Percentiles rank a stretch among this genome's conserved stretches.
These are phyloP conservation scores for Nyctibius bracteatus DNA, from an alignment of 2,113 vertebrate genomes.

Conservation along the genomic window DNA sequence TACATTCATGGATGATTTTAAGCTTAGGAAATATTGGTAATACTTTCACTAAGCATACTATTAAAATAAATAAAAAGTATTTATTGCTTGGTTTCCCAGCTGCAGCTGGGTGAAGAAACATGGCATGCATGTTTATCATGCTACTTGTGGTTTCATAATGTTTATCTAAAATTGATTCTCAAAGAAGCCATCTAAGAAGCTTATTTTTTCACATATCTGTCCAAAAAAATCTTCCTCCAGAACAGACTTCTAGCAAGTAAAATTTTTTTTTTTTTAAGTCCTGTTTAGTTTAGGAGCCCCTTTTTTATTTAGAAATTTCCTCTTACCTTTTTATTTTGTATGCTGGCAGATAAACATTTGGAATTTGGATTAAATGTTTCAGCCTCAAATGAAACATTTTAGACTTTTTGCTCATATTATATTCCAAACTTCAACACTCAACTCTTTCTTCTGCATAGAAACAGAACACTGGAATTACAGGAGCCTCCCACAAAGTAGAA, in stretches of 20 bases:
- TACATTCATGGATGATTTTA: constrained; percentile 71
- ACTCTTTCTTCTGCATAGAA: neutral
- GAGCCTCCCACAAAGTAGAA: neutral
- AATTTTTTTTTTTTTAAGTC: neutral
- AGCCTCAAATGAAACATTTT: neutral
- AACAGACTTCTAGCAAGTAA: constrained; percentile 2
- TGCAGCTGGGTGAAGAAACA: constrained; percentile 62
- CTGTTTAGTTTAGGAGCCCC: neutral
- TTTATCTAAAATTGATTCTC: constrained; percentile 64
- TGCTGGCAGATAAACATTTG: neutral
- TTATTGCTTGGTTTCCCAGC: constrained; percentile 72
- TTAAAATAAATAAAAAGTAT: constrained; percentile 82
- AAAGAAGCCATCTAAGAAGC: constrained; percentile 20
- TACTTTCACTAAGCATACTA: constrained; percentile 78
- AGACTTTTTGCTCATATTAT: neutral
- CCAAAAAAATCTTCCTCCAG: neutral
- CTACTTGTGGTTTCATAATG: constrained; percentile 64
- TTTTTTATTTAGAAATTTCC: neutral
- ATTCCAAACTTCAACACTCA: neutral
- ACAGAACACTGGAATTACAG: neutral
- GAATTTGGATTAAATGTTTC: neutral
- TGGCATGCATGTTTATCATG: constrained; percentile 67
- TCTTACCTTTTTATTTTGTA: neutral
- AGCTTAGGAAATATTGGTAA: constrained; percentile 76
- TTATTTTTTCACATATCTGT: constrained; percentile 12